Evolutionary conservation across 1,140 invertebrate species (phyloP).

Genomic region (Rhopalosiphum padi): DNA sequence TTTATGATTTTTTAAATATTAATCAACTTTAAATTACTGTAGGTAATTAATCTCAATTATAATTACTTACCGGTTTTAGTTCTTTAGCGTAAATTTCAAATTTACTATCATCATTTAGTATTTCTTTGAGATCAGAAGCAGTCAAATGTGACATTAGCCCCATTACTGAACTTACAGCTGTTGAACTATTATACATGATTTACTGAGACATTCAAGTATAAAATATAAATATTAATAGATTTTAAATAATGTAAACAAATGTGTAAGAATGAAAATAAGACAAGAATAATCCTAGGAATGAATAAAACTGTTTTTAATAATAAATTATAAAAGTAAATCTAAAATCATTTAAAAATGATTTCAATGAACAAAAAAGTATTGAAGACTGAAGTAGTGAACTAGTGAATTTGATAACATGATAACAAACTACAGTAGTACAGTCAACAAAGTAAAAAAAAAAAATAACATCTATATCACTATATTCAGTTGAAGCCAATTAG

Average conservation of each 20-base stretch:
- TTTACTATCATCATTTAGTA: slow-evolving; percentile 84
- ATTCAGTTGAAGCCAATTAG: neutral
- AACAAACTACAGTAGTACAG: neutral
- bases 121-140: slow-evolving; percentile 80
- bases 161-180: slow-evolving; percentile 63
- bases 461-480: neutral
- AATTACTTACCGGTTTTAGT: slow-evolving; percentile 74
- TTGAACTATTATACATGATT: slow-evolving; percentile 59
- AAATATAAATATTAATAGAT: neutral
- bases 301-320: neutral
- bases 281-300: neutral
- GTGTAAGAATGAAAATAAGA: neutral
- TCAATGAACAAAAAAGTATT: neutral
- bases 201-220: neutral
- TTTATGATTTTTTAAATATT: slow-evolving; percentile 59
- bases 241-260: neutral
- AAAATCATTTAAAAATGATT: neutral
- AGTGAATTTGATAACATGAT: neutral
- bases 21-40: slow-evolving; percentile 42
- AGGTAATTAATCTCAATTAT: neutral
- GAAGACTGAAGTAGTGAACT: neutral
- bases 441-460: slow-evolving; percentile 28
- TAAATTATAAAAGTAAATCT: neutral
- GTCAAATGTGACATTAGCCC: slow-evolving; percentile 68
- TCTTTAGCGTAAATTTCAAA: slow-evolving; percentile 81